These are phyloP conservation scores for Porites australiensis DNA, from an alignment of 64 coral and sea anemone genomes.

Conservation along the genomic window DNA sequence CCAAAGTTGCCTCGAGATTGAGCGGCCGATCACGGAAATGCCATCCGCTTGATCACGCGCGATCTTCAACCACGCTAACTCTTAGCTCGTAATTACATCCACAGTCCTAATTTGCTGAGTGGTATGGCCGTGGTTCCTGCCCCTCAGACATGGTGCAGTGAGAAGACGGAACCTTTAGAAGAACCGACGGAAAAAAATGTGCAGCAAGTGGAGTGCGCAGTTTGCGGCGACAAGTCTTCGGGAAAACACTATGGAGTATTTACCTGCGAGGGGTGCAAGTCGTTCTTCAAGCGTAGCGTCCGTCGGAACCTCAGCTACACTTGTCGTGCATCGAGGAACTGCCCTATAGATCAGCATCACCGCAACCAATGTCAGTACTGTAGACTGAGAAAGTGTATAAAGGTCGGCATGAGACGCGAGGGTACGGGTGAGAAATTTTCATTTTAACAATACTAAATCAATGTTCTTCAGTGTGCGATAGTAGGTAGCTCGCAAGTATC, in stretches of 20 bases:
- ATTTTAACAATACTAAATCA: conserved; percentile 24
- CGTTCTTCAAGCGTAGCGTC: conserved; percentile 94
- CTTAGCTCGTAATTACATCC: conserved; percentile 69
- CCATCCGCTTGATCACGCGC: conserved; percentile 69
- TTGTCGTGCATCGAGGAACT: conserved; percentile 85
- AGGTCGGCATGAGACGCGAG: conserved; percentile 94
- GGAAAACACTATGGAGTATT: conserved; percentile 96
- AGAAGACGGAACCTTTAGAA: conserved; percentile 66
- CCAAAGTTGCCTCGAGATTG: conserved; percentile 35
- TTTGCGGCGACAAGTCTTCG: conserved; percentile 90
- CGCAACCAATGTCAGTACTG: conserved; percentile 95
- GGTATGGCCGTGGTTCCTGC: conserved; percentile 58
- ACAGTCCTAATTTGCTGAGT: conserved; percentile 72
- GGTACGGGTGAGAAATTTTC: conserved; percentile 79
- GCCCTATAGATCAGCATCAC: conserved; percentile 88
- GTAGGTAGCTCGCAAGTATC: conserved; percentile 28
- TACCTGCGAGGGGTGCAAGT: conserved; percentile 94
- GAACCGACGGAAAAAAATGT: conserved; percentile 71
- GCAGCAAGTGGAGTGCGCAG: conserved; percentile 82
- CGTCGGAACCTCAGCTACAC: conserved; percentile 89
- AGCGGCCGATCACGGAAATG: conserved; percentile 62
- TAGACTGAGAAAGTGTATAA: conserved; percentile 86
- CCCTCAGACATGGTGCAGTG: conserved; percentile 48
- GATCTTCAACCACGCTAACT: conserved; percentile 70
- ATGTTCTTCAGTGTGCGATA: conserved; percentile 4